Evolutionary conservation across 92 coral and sea anemone genomes (phyloP).

Genomic region (Scolanthus callimorphus): DNA sequence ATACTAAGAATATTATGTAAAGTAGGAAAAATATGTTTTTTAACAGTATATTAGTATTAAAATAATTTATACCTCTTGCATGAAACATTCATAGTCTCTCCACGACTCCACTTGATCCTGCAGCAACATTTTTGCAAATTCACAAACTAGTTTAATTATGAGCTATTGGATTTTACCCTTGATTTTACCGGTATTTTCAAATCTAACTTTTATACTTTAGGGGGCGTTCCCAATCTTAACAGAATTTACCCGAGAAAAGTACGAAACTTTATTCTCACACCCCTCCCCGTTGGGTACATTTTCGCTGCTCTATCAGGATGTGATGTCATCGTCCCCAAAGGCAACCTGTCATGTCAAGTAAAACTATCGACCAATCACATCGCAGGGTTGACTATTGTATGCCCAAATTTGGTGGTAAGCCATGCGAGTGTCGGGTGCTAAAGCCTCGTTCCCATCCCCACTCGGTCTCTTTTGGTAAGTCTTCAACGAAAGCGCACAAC

Average conservation of each 20-base stretch:
- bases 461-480: slow-evolving; percentile 53
- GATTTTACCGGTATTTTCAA: too few relatives aligned
- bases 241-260: slow-evolving; percentile 1
- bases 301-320: not conserved
- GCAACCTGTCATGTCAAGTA: slow-evolving; percentile 3
- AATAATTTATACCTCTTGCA: too few relatives aligned
- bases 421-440: slow-evolving; percentile 15
- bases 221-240: slow-evolving; percentile 26
- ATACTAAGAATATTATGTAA: too few relatives aligned
- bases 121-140: too few relatives aligned
- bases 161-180: too few relatives aligned
- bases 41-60: too few relatives aligned
- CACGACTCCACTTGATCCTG: too few relatives aligned
- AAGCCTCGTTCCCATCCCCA: slow-evolving; percentile 41
- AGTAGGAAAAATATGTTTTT: too few relatives aligned
- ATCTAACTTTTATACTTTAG: too few relatives aligned
- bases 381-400: not conserved
- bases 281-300: not conserved
- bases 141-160: too few relatives aligned
- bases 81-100: too few relatives aligned
- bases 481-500: slow-evolving; percentile 61
- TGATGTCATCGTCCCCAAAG: slow-evolving; percentile 34
- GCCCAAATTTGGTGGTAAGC: slow-evolving; percentile 33
- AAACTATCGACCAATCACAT: slow-evolving; percentile 18
- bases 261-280: not conserved